Conservation (phyloP, 2,113 vertebrate genomes). For the Malurus cyaneus region DNA sequence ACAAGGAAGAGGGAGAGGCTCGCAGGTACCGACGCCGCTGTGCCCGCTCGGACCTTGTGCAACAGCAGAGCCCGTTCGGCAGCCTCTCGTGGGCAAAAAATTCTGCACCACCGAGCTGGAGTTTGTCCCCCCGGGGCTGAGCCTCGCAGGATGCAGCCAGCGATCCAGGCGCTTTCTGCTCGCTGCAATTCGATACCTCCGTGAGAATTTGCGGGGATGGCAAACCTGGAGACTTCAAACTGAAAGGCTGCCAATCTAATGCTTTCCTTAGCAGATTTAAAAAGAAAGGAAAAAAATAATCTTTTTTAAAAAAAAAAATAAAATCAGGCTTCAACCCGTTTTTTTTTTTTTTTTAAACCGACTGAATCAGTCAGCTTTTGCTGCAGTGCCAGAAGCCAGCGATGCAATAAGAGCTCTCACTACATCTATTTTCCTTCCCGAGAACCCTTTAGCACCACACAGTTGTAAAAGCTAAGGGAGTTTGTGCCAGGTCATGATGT, state of each 20-base stretch:
- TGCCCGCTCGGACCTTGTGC: not conserved
- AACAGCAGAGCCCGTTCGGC: not conserved
- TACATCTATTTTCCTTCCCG: constrained; percentile 15
- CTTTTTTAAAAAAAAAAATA: not conserved
- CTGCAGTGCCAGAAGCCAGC: not conserved
- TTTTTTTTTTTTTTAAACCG: not conserved
- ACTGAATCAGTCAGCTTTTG: not conserved
- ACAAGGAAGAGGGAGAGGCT: constrained; percentile 35
- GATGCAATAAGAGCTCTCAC: not conserved
- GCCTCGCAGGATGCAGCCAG: not conserved
- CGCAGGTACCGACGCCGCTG: not conserved
- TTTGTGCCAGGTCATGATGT: constrained; percentile 45
- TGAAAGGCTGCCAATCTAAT: not conserved
- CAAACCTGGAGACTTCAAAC: not conserved
- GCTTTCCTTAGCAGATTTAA: not conserved
- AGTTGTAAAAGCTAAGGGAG: constrained; percentile 35
- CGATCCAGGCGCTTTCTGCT: accelerated
- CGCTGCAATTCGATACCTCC: not conserved
- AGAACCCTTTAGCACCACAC: not conserved
- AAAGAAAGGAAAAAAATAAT: not conserved
- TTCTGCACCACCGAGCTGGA: not conserved
- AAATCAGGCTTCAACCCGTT: not conserved
- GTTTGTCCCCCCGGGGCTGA: not conserved
- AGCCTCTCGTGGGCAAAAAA: not conserved
- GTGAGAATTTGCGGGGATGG: not conserved